Base-by-base conservation (phyloP, 2,113 vertebrate genomes). In the Hippopotamus amphibius region DNA sequence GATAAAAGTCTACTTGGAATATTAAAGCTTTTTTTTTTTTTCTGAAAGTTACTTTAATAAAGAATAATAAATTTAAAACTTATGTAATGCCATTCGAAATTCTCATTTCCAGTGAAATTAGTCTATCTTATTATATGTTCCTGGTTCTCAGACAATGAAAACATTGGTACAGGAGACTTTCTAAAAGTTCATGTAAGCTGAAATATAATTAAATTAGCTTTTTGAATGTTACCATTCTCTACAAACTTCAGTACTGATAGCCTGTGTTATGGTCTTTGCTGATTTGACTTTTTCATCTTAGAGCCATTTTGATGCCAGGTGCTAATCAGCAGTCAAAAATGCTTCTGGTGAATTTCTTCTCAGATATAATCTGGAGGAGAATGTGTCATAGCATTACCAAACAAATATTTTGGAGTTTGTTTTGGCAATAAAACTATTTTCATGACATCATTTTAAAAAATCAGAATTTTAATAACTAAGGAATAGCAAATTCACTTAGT, bases 141-240 rank as follows among this genome's bases (percentile, higher is more conserved):
- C 30, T 85, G 22, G 61, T 76, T 88, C 55, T 92, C 91, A 96
- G 50, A 71, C 69, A 95, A 72, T 63, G 46, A 91, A 91, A 90
- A 22, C 37, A 37, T 71, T 81, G 41, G 37, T 93, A 88, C 50
- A 68, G 53, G 26, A 59, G 41, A 65, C 15, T 77, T 92, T 93
- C 10, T 66, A 91, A 96, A 88, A 55, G 9, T 96, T 89, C n/a
- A 33, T 85, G 21, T 68, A 82, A n/a, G 21, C 7, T 37, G 28
- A 92, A 92, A 77, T 93, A 76, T 50, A 95, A 92, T 57, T 80
- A 88, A 96, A 88, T 85, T 61, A 76, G 7, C 9, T 65, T n/a
- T 86, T 30, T 77, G 24, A 66, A 37, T 71, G 46, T 83, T 72
- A 21, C 22, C n/a, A 74, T 93, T 93, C 24, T 93, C 66, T 63